A percentile compares a stretch with the other conserved stretches of the same genome.
Conservation (phyloP, 2,113 vertebrate genomes). For the Leptocoma aspasia region DNA sequence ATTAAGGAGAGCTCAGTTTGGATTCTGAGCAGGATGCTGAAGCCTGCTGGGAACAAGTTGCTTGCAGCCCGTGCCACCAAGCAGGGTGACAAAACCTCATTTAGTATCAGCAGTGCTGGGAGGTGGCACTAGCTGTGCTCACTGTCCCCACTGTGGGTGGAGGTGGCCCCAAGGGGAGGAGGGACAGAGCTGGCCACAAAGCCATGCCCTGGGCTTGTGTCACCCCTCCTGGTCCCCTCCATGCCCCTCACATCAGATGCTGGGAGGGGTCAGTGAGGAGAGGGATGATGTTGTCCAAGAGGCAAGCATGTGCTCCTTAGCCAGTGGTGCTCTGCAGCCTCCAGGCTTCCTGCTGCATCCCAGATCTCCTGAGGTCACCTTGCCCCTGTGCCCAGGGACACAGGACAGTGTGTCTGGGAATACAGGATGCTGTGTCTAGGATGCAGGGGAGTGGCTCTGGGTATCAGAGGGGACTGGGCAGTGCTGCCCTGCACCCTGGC, state of each 20-base stretch:
- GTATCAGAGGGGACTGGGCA: accelerated
- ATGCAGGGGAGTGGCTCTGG: background rate
- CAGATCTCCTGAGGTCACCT: background rate
- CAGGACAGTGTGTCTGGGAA: background rate
- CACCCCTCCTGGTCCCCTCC: background rate
- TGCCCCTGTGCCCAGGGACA: background rate
- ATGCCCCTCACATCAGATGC: accelerated
- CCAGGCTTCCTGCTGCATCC: background rate
- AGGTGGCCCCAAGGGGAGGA: background rate
- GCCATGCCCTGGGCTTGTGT: background rate
- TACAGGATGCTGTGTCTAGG: background rate
- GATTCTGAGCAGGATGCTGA: constrained; percentile 59
- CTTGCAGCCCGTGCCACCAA: background rate
- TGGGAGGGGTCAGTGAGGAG: background rate
- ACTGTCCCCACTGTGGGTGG: accelerated
- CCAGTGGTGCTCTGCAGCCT: background rate
- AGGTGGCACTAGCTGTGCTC: background rate
- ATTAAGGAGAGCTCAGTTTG: constrained; percentile 72
- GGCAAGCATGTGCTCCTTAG: background rate
- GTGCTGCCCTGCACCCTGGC: background rate
- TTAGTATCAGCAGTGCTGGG: background rate
- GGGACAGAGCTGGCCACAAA: background rate
- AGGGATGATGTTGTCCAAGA: background rate
- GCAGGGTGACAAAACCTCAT: constrained; percentile 14
- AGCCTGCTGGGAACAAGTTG: constrained; percentile 61